A percentile compares a stretch with the other conserved stretches of the same genome.
These are phyloP conservation scores for Apamea epomidion DNA, from an alignment of 2,888 invertebrate genomes.

Conservation along the genomic window DNA sequence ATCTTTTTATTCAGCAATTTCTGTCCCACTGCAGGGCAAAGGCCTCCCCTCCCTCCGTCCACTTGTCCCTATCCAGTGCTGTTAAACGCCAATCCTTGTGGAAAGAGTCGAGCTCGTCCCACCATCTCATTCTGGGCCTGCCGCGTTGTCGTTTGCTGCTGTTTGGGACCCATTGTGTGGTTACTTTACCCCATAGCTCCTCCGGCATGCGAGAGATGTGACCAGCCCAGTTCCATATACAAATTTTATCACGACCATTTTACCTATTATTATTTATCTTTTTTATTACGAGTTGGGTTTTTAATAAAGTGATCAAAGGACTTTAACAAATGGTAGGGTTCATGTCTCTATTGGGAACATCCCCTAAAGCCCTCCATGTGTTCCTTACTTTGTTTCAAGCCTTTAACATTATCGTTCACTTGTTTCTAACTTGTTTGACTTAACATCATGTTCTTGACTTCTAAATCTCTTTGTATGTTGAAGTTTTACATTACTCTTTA, in stretches of 20 bases:
- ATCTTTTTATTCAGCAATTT: no score
- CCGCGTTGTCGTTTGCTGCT: no score
- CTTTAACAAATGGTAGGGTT: constrained; percentile 64
- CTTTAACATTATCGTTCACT: constrained; percentile 69
- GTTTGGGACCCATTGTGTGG: no score
- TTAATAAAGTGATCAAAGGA: neutral
- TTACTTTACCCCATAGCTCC: no score
- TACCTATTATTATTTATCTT: neutral
- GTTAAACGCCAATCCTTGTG: no score
- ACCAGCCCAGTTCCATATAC: no score
- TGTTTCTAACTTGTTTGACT: constrained; percentile 68
- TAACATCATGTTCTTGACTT: constrained; percentile 50
- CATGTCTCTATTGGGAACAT: constrained; percentile 68
- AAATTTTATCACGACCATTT: neutral
- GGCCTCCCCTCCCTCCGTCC: no score
- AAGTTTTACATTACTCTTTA: constrained; percentile 19
- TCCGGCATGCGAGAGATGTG: no score
- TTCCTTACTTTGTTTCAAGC: constrained; percentile 74
- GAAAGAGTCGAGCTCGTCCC: no score
- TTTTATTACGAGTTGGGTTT: neutral
- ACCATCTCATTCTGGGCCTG: no score
- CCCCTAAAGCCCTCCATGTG: constrained; percentile 68
- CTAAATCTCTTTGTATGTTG: constrained; percentile 46
- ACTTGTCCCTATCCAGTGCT: no score
- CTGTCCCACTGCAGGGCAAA: no score